Percentiles rank a stretch among this genome's conserved stretches.
phyloP scores from a whole-genome alignment of 2,888 invertebrate species.

The Meteorus colon region DNA sequence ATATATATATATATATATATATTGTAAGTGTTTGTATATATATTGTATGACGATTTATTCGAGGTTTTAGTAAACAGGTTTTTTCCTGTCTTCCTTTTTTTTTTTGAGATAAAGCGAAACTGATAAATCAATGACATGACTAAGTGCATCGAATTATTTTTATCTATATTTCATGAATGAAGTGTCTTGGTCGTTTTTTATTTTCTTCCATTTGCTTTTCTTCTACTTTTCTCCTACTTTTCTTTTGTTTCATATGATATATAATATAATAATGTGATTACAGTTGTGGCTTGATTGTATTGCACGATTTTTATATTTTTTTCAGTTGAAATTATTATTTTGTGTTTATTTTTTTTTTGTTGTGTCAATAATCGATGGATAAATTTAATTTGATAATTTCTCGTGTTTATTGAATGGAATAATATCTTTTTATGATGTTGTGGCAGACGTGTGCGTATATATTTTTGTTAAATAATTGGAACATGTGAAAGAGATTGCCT shows the following conservation, averaged over 20 bases:
- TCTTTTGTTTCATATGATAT: background rate
- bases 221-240: background rate
- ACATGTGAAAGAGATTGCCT: conserved; percentile 41
- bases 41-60: background rate
- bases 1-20: background rate
- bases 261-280: background rate
- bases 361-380: no score
- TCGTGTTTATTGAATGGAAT: background rate
- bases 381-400: background rate
- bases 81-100: background rate
- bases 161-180: background rate
- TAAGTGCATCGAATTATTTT: background rate
- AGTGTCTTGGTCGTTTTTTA: background rate
- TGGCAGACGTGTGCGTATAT: background rate
- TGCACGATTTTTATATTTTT: no score
- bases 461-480: conserved; percentile 35
- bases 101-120: background rate
- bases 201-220: background rate
- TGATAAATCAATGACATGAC: conserved; percentile 11
- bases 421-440: background rate
- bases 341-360: background rate
- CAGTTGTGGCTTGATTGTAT: no score
- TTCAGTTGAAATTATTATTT: no score
- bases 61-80: conserved; percentile 10
- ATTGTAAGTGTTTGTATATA: conserved; percentile 4